Evolutionary conservation across 2,888 invertebrate genomes (phyloP).

Genomic region (Cephus runcator): DNA sequence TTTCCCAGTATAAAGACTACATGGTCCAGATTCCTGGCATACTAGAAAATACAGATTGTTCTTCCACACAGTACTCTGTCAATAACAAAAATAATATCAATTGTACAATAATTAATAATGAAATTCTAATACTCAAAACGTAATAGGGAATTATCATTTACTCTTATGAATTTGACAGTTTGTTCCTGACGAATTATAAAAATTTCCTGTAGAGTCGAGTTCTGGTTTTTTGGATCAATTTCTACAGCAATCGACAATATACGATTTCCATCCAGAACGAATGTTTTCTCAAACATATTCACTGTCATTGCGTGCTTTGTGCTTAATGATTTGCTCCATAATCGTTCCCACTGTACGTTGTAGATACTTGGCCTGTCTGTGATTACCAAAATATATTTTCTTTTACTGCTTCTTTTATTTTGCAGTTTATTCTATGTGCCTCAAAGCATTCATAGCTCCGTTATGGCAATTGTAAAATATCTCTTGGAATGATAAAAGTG

Average conservation of each 20-base stretch:
- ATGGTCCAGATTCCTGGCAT: constrained; percentile 37
- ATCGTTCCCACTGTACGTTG: constrained; percentile 30
- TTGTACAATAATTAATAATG: neutral
- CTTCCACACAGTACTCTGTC: constrained; percentile 42
- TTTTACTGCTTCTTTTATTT: neutral
- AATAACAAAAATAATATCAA: neutral
- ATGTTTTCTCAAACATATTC: constrained; percentile 30
- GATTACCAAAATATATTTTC: neutral
- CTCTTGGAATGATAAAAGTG: neutral
- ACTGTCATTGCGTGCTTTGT: constrained; percentile 25
- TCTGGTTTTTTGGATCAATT: constrained; percentile 19
- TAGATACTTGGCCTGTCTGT: constrained; percentile 35
- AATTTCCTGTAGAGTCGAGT: constrained; percentile 9
- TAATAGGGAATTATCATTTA: constrained; percentile 11
- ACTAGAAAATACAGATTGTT: constrained; percentile 37
- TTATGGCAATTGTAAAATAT: neutral
- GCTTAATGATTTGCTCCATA: constrained; percentile 24
- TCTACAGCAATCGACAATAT: constrained; percentile 26
- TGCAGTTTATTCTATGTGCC: neutral
- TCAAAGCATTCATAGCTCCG: neutral
- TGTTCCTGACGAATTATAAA: constrained; percentile 11
- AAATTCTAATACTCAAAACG: neutral
- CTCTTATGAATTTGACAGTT: constrained; percentile 34
- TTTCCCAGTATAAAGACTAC: constrained; percentile 36
- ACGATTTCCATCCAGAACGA: constrained; percentile 33